These are phyloP conservation scores for Rhynchonema sp. DNA, from an alignment of 2,888 invertebrate species.

Conservation along the genomic window DNA sequence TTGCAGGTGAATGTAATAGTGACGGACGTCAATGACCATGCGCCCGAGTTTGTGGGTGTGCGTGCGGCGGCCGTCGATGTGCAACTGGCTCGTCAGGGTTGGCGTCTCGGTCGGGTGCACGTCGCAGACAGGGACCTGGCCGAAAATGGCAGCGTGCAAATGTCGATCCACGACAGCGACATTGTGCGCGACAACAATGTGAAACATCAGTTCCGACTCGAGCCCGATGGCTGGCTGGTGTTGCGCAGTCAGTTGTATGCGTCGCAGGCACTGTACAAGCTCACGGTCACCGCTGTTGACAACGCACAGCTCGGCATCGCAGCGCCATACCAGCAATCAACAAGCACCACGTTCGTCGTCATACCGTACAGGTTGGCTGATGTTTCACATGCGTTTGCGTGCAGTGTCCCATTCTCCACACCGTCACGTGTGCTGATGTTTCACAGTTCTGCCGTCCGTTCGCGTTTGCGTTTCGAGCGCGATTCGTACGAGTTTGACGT, in stretches of 20 bases:
- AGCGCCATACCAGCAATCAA: neutral
- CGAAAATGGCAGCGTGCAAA: neutral
- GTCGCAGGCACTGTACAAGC: neutral
- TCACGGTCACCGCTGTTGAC: neutral
- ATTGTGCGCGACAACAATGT: neutral
- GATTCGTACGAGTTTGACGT: neutral
- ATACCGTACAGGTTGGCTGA: neutral
- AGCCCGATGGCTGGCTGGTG: neutral
- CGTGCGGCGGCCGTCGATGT: neutral
- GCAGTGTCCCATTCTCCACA: no score
- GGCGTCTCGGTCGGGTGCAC: neutral
- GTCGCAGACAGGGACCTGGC: neutral
- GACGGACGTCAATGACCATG: conserved; percentile 82
- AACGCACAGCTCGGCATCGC: neutral
- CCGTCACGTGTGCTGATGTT: no score
- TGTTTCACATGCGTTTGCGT: no score
- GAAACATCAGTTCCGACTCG: neutral
- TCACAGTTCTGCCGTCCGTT: neutral
- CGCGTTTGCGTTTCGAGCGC: neutral
- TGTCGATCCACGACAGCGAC: neutral
- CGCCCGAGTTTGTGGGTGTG: conserved; percentile 39
- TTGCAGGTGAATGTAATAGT: conserved; percentile 38
- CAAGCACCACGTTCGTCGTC: neutral
- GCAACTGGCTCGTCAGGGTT: neutral
- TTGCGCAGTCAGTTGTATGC: neutral